Evolutionary conservation across 2,797 vertebrate species (phyloP).

Genomic region (Esox masquinongy): DNA sequence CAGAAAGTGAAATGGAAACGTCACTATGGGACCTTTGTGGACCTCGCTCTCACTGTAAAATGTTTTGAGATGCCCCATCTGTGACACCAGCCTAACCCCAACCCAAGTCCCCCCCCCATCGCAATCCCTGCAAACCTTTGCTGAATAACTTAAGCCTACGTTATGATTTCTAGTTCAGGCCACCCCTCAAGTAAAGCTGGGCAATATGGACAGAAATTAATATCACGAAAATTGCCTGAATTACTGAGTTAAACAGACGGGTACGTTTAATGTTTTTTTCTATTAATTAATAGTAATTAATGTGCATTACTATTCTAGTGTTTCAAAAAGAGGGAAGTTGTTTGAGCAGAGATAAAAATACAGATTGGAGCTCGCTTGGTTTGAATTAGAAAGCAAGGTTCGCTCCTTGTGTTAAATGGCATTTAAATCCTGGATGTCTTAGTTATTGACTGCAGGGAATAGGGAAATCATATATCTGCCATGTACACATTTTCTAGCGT

Average conservation of each 20-base stretch:
- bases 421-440: constrained; percentile 35
- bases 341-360: constrained; percentile 20
- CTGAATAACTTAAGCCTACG: constrained; percentile 8
- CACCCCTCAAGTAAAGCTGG: no score
- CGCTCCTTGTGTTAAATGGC: constrained; percentile 40
- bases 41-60: not conserved
- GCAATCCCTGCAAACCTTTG: constrained; percentile 5
- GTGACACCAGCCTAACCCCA: not conserved
- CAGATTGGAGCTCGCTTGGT: constrained; percentile 37
- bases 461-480: constrained; percentile 34
- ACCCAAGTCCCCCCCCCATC: no score
- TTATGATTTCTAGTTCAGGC: not conserved
- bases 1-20: constrained; percentile 12
- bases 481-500: constrained; percentile 39
- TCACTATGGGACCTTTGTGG: constrained; percentile 23
- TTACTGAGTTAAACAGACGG: no score
- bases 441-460: constrained; percentile 31
- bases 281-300: no score
- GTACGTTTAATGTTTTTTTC: no score
- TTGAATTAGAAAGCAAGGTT: constrained; percentile 54
- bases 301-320: constrained; percentile 22
- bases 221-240: no score
- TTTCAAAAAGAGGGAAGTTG: constrained; percentile 27
- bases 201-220: no score
- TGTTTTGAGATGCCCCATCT: constrained; percentile 18